These are phyloP conservation scores for Drosophila dunni DNA, from an alignment of 1,140 invertebrate species.

Conservation along the genomic window DNA sequence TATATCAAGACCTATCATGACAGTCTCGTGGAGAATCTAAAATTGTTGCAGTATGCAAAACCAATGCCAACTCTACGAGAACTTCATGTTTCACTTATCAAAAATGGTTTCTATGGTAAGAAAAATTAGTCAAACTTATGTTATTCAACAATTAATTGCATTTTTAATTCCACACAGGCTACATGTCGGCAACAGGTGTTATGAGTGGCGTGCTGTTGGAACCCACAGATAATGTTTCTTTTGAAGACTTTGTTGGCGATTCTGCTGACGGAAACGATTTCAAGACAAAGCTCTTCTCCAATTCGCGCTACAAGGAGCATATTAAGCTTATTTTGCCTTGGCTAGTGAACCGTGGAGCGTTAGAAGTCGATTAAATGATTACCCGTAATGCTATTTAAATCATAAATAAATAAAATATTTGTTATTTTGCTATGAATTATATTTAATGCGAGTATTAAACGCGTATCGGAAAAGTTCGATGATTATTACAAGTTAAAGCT, in stretches of 20 bases:
- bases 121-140: background rate
- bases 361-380: background rate
- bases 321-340: constrained; percentile 65
- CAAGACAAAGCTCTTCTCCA: constrained; percentile 60
- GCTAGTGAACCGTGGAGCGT: constrained; percentile 63
- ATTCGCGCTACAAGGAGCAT: constrained; percentile 64
- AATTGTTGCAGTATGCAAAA: constrained; percentile 64
- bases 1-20: too few relatives aligned
- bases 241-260: constrained; percentile 68
- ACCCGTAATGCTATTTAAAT: too few relatives aligned
- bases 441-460: too few relatives aligned
- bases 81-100: constrained; percentile 54
- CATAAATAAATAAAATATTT: too few relatives aligned
- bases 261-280: constrained; percentile 53
- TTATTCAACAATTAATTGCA: background rate
- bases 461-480: too few relatives aligned
- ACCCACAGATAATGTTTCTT: constrained; percentile 58
- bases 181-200: constrained; percentile 55
- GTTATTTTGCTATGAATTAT: too few relatives aligned
- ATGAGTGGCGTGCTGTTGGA: constrained; percentile 74
- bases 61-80: constrained; percentile 56
- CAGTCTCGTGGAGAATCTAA: constrained; percentile 59
- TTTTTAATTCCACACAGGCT: constrained; percentile 35
- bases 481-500: too few relatives aligned
- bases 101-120: constrained; percentile 63